These are phyloP conservation scores for Indicator indicator DNA, from an alignment of 2,113 vertebrate genomes.

Conservation along the genomic window DNA sequence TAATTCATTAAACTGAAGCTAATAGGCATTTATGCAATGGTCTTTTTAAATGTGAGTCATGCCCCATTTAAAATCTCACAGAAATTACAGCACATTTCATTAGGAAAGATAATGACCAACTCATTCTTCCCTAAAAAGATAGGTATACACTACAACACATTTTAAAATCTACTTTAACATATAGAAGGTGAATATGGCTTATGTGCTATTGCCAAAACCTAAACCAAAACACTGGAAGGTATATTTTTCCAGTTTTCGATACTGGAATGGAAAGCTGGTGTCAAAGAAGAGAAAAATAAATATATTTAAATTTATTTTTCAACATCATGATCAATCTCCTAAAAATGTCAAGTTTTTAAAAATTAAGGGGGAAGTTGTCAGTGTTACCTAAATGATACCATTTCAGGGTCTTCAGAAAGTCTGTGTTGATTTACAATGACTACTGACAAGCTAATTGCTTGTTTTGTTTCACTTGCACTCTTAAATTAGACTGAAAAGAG, in stretches of 20 bases:
- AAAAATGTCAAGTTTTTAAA: not conserved
- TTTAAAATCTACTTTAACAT: not conserved
- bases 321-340: not conserved
- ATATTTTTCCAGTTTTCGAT: not conserved
- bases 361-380: not conserved
- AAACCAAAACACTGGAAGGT: not conserved
- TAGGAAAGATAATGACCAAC: slow-evolving; percentile 63
- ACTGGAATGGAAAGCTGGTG: not conserved
- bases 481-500: not conserved
- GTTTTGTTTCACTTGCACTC: not conserved
- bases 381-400: not conserved
- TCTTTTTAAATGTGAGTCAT: slow-evolving; percentile 49
- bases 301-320: not conserved
- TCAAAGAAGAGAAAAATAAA: not conserved
- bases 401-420: not conserved
- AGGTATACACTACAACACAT: not conserved
- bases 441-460: not conserved
- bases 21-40: slow-evolving; percentile 55
- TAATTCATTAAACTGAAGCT: slow-evolving; percentile 58
- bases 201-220: not conserved
- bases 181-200: slow-evolving; percentile 19
- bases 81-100: slow-evolving; percentile 64
- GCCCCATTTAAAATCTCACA: slow-evolving; percentile 61
- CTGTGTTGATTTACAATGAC: not conserved
- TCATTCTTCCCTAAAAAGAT: slow-evolving; percentile 25